phyloP scores from a whole-genome alignment of 2,888 invertebrate genomes.

The Brenthis daphne region DNA sequence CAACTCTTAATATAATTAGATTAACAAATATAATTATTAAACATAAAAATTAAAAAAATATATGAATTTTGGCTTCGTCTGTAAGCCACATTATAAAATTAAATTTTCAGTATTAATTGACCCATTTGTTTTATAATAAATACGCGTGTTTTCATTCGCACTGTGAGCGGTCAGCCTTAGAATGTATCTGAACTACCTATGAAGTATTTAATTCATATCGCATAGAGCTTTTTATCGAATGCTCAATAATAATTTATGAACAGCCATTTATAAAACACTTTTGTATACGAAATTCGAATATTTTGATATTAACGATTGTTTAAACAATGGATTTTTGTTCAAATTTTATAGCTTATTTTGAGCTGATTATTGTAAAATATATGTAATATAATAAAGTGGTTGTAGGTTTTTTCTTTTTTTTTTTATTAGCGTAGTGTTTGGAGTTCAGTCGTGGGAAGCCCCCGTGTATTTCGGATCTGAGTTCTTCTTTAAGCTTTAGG shows the following conservation, averaged over 20 bases:
- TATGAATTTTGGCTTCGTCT: too few relatives aligned
- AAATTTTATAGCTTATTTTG: slow-evolving; percentile 6
- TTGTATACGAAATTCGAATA: slow-evolving; percentile 16
- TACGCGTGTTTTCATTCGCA: slow-evolving; percentile 1
- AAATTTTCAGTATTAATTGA: background rate
- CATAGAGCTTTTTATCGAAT: slow-evolving; percentile 25
- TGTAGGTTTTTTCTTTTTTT: too few relatives aligned
- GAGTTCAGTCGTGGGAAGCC: too few relatives aligned
- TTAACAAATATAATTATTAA: too few relatives aligned
- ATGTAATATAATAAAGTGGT: too few relatives aligned
- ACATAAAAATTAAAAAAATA: too few relatives aligned
- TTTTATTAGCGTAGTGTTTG: too few relatives aligned
- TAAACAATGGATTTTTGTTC: slow-evolving; percentile 10
- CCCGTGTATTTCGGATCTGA: too few relatives aligned
- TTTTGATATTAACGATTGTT: slow-evolving; percentile 17
- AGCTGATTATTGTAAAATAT: slow-evolving; percentile 9
- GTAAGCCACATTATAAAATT: too few relatives aligned
- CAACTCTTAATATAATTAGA: too few relatives aligned
- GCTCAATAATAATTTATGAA: slow-evolving; percentile 29
- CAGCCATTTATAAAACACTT: slow-evolving; percentile 21
- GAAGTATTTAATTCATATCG: slow-evolving; percentile 32
- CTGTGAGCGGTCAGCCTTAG: slow-evolving; percentile 5
- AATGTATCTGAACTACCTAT: slow-evolving; percentile 26
- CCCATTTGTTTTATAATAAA: background rate
- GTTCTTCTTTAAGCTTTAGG: too few relatives aligned